Conservation (phyloP, 2,888 invertebrate species). For the Elgonia sp. region DNA sequence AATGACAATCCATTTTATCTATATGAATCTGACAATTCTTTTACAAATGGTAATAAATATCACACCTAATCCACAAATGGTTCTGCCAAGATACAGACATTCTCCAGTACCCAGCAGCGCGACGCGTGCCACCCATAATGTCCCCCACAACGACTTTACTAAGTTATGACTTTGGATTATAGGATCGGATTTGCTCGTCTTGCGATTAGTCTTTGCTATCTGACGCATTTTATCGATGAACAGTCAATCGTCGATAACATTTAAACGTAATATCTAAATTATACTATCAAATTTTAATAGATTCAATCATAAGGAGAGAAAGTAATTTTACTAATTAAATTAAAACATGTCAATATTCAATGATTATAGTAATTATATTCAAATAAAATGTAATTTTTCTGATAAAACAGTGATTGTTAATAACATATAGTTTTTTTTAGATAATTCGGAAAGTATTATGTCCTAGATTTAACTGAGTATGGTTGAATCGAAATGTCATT, state of each 20-base stretch:
- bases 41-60: constrained; percentile 81
- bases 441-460: background rate
- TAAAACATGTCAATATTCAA: too few species aligned
- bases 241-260: constrained; percentile 46
- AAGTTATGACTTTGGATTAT: constrained; percentile 82
- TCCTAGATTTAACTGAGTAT: constrained; percentile 41
- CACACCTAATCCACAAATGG: constrained; percentile 82
- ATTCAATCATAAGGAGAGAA: background rate
- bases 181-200: constrained; percentile 79
- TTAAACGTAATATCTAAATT: constrained; percentile 48
- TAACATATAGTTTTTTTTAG: background rate
- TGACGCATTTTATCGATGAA: constrained; percentile 65
- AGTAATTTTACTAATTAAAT: background rate
- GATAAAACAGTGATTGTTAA: background rate
- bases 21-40: constrained; percentile 69
- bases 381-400: background rate
- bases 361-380: too few species aligned
- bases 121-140: constrained; percentile 83
- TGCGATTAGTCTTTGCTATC: constrained; percentile 73
- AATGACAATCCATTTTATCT: constrained; percentile 55
- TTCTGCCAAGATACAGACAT: constrained; percentile 81
- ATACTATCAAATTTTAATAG: constrained; percentile 22
- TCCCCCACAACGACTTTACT: constrained; percentile 75
- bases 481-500: constrained; percentile 86
- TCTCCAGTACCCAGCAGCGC: constrained; percentile 78